These are phyloP conservation scores for Emesis furor DNA, from an alignment of 2,888 invertebrate species.

Conservation along the genomic window DNA sequence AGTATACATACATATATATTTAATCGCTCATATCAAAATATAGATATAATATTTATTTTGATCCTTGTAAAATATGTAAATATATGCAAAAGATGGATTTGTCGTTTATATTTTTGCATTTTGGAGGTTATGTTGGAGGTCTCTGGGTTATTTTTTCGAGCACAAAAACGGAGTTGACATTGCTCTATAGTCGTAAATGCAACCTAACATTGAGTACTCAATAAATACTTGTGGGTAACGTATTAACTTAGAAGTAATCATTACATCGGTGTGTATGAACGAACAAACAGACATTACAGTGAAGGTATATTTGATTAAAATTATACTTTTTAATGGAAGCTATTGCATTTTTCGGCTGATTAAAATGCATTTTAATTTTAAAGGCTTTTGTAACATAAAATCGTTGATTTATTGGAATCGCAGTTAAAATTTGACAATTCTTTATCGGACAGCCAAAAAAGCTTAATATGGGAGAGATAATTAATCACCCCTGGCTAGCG, in stretches of 20 bases:
- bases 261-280: not conserved
- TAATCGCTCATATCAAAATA: slow-evolving; percentile 89
- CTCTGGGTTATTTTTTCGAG: slow-evolving; percentile 14
- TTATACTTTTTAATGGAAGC: too few species aligned
- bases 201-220: not conserved
- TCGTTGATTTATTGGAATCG: too few species aligned
- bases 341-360: too few species aligned
- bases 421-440: too few species aligned
- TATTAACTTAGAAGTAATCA: not conserved
- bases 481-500: too few species aligned
- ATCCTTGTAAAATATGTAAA: slow-evolving; percentile 91
- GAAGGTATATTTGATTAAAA: too few species aligned
- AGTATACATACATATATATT: slow-evolving; percentile 6
- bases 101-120: slow-evolving; percentile 46
- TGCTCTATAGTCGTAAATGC: not conserved
- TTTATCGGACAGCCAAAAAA: too few species aligned
- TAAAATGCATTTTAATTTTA: too few species aligned
- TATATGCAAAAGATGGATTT: slow-evolving; percentile 82
- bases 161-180: not conserved
- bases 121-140: slow-evolving; percentile 27
- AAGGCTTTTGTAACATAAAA: too few species aligned
- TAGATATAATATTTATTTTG: slow-evolving; percentile 88
- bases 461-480: too few species aligned
- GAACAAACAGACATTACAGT: too few species aligned
- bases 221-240: not conserved